Base-by-base conservation (phyloP, 1,140 invertebrate species). In the honey bee (Apis mellifera) region DNA sequence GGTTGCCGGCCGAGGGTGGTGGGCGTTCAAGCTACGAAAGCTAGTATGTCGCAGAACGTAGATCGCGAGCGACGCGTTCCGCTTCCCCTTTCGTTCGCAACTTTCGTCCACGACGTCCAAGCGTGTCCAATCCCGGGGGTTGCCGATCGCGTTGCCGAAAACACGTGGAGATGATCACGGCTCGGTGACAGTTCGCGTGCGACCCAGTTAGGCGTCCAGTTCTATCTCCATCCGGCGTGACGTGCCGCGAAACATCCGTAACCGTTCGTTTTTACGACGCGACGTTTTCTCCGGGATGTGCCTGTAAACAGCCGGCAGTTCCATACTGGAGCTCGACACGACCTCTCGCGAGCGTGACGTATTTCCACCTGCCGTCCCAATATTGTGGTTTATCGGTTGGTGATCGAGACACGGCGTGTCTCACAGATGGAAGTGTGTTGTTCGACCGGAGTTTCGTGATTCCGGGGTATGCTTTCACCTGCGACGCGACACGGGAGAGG, bases 31-130 rank as follows among this genome's bases (percentile, higher is more conserved):
- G 89, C 90, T 88, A 90, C 82, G 78, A 81, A 83, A 90, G 90
- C 91, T 93, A 93, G 93, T 94, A 85, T 89, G 92, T 90, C 91
- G 92, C 91, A 90, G 92, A 92, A 89, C 92, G 90, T 90, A 91
- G 92, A 86, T 92, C 91, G 92, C 87, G 90, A 89, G 89, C 86
- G 91, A 92, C 91, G 90, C 90, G 90, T 87, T 86, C 74, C 79
- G 81, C 85, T 55, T 70, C 80, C 84, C 82, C 77, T 85, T 73
- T 32, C 32, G 64, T 52, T 69, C 75, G 59, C 71, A 32, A 82
- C 32, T 82, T 70, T 54, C 78, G 82, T 75, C 55, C 73, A 72
- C 62, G 48, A 69, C 32, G n/a, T n/a, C n/a, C 66, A 15, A 26
- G 64, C 64, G 75, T 76, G 75, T 76, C 62, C 77, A n/a, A n/a